Base-by-base conservation (phyloP, 2,797 vertebrate genomes). In the Denticeps clupeoides region DNA sequence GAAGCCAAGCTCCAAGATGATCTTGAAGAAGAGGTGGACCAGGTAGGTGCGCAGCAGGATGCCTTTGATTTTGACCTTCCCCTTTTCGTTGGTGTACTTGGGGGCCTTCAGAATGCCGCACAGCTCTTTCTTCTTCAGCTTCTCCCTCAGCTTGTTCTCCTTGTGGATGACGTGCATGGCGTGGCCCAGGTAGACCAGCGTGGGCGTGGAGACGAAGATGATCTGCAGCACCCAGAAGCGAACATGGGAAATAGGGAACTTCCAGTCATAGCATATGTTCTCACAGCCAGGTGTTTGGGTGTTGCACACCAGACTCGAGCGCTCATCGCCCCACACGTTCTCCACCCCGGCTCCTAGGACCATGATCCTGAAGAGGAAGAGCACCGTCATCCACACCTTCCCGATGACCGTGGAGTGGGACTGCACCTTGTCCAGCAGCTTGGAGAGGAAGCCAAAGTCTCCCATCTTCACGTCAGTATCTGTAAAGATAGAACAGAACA, bases 151-250 rank as follows among this genome's bases (percentile, higher is more conserved):
- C 41, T 80, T 84, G 60, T 87, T 88, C 62, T 93, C 89, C 2
- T 64, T 67, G 58, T 84, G 83, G 2, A 90, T 82, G 18, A 89
- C 57, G 37, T 79, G 73, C 12, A 82, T 22, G 1, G 72, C 79
- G 1, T 83, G 75, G 9, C 69, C 74, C 51, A 83, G 54, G 55
- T 82, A 83, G 27, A 79, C 16, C 27, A 82, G 48, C 0, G 75
- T 81, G 1, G 81, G 81, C 0, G 74, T 77, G 1, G 79, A 73
- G 41, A 82, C 68, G 1, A 89, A 88, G 43, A 87, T 81, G 68
- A 94, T 89, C 67, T 93, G 91, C 41, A 94, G 78, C 44, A 91
- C 87, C 90, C 92, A 96, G 74, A 87, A 92, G 27, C 87, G 87
- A 41, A 92, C 63, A 26, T 93, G 89, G 32, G 90, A 93, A 55